Percentiles rank a stretch among this genome's conserved stretches.
phyloP scores from a whole-genome alignment of 2,888 invertebrate species.

The Tachina grossa region DNA sequence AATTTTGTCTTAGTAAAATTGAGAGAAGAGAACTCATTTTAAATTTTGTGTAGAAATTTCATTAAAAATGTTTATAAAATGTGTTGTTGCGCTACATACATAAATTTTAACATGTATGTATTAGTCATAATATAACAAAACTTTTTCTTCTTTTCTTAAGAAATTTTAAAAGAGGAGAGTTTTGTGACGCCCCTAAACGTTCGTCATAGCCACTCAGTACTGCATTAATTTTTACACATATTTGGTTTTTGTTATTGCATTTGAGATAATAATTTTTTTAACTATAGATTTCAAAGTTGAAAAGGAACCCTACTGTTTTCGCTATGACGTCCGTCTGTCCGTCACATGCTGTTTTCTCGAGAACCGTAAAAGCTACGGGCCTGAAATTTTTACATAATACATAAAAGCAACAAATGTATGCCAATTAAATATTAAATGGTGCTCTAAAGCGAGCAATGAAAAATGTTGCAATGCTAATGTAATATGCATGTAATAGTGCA shows the following conservation, averaged over 20 bases:
- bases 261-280: conserved; percentile 28
- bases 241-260: neutral
- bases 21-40: neutral
- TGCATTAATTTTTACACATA: neutral
- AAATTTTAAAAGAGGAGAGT: conserved; percentile 1
- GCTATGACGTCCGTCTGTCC: too few species aligned
- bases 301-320: too few species aligned
- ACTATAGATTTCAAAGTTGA: too few species aligned
- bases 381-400: too few species aligned
- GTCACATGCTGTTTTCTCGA: too few species aligned
- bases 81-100: neutral
- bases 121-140: neutral
- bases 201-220: neutral
- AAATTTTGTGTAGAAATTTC: neutral
- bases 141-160: neutral
- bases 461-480: too few species aligned
- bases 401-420: too few species aligned
- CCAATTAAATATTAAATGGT: too few species aligned
- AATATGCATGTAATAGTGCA: too few species aligned
- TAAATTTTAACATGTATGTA: neutral
- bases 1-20: neutral
- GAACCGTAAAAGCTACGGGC: too few species aligned
- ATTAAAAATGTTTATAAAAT: neutral
- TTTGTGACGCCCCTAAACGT: neutral
- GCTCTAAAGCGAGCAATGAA: too few species aligned